Conservation (phyloP, 2,888 invertebrate species). For the Willowsia nigromaculata region DNA sequence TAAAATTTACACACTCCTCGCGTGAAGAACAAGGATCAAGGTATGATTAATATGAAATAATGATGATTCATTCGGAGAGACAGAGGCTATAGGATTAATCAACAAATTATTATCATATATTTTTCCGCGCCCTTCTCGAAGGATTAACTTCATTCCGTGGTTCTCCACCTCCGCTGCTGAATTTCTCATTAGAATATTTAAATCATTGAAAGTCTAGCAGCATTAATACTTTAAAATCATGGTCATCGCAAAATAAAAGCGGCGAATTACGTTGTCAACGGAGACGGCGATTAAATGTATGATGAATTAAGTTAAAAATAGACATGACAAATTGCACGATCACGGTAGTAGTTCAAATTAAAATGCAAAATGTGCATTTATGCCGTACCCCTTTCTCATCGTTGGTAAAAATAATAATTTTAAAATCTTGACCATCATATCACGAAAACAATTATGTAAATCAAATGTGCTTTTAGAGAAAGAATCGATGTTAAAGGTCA, state of each 20-base stretch:
- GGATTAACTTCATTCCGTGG: not conserved
- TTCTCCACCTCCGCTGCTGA: not conserved
- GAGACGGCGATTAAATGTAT: not conserved
- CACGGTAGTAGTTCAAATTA: not conserved
- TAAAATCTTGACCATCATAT: slow-evolving; percentile 23
- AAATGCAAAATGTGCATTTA: not conserved
- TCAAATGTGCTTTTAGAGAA: not conserved
- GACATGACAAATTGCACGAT: slow-evolving; percentile 9
- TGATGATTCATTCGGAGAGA: not conserved
- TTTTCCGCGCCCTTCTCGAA: not conserved
- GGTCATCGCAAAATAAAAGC: not conserved
- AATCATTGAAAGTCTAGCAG: not conserved
- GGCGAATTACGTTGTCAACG: not conserved
- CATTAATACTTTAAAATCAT: not conserved
- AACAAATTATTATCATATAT: not conserved
- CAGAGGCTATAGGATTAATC: not conserved
- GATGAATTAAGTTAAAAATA: slow-evolving; percentile 15
- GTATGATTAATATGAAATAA: not conserved
- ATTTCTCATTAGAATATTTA: not conserved
- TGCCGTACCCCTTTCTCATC: not conserved
- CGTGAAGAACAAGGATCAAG: slow-evolving; percentile 20
- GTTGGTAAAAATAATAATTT: not conserved
- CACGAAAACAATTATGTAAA: slow-evolving; percentile 43
- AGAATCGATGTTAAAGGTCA: slow-evolving; percentile 15
- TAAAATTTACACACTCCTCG: not conserved